phyloP scores from a whole-genome alignment of 1,140 invertebrate species.

The Drosophila sturtevanti region DNA sequence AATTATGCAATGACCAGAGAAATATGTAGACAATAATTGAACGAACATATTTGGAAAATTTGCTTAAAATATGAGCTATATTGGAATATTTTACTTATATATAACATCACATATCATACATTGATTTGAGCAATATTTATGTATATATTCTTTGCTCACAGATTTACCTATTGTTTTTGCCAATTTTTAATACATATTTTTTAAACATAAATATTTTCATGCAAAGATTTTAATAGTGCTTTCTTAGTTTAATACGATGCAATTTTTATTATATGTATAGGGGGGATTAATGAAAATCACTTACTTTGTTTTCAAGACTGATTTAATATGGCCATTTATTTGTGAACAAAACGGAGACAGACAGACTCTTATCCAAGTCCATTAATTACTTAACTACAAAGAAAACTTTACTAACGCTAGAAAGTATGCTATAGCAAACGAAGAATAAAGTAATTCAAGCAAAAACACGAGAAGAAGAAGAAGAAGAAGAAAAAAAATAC shows the following conservation, averaged over 20 bases:
- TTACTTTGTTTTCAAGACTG: neutral
- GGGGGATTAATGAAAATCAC: neutral
- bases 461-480: too few species aligned
- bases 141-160: too few species aligned
- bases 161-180: too few species aligned
- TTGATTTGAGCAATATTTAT: too few species aligned
- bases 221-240: too few species aligned
- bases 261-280: too few species aligned
- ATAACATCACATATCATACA: too few species aligned
- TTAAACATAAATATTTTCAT: too few species aligned
- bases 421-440: neutral
- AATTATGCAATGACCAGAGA: conserved; percentile 27
- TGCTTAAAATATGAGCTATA: neutral
- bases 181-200: too few species aligned
- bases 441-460: neutral
- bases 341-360: too few species aligned
- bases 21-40: conserved; percentile 26
- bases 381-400: neutral
- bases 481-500: neutral
- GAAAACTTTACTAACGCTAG: neutral
- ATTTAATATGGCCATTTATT: neutral
- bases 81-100: too few species aligned
- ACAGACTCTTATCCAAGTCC: neutral
- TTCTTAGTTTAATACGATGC: too few species aligned
- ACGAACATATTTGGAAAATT: neutral